Evolutionary conservation across 2,797 vertebrate species (phyloP).

Genomic region (Notolepis coatsorum): DNA sequence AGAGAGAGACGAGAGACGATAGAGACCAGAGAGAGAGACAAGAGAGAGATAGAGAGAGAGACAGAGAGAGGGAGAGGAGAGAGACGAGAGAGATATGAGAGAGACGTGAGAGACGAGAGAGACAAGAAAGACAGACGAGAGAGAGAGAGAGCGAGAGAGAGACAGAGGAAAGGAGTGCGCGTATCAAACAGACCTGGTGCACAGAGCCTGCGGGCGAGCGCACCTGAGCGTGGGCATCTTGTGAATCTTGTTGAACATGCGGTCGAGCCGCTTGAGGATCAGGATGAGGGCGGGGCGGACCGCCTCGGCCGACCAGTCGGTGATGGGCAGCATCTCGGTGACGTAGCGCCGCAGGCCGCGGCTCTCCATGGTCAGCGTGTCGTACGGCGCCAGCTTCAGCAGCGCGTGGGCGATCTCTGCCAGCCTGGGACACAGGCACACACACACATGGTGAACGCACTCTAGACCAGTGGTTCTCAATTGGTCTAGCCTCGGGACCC

Average conservation of each 20-base stretch:
- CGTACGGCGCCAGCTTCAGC: conserved; percentile 96
- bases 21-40: background rate
- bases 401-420: conserved; percentile 98
- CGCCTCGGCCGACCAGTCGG: conserved; percentile 96
- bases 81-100: too few species aligned
- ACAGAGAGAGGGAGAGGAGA: too few species aligned
- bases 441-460: background rate
- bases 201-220: conserved; percentile 84
- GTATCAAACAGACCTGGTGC: conserved; percentile 80
- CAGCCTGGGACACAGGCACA: conserved; percentile 76
- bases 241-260: conserved; percentile 99
- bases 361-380: conserved; percentile 99
- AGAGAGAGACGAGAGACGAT: conserved; percentile 17
- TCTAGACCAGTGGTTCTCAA: too few species aligned
- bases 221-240: conserved; percentile 99
- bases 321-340: conserved; percentile 99
- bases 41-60: too few species aligned
- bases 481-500: too few species aligned
- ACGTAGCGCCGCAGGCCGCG: conserved; percentile 94
- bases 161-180: background rate
- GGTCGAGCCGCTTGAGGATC: conserved; percentile 97
- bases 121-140: too few species aligned
- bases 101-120: too few species aligned
- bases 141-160: conserved; percentile 55
- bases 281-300: conserved; percentile 98